These are phyloP conservation scores for Agapetus fuscipes DNA, from an alignment of 2,888 invertebrate species.

Conservation along the genomic window DNA sequence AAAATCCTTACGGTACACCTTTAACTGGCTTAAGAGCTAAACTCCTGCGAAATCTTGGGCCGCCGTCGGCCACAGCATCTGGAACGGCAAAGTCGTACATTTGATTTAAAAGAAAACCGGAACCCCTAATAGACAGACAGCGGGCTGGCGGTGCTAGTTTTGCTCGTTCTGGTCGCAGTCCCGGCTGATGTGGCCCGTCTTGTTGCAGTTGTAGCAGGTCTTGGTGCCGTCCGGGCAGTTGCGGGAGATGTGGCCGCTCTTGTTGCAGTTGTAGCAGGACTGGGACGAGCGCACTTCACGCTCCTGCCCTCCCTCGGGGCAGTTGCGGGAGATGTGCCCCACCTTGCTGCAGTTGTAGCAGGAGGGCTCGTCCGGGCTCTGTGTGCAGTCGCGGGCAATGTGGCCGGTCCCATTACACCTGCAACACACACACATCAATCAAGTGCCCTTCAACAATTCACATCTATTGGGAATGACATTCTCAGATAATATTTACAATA, in stretches of 20 bases:
- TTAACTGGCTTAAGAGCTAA: conserved; percentile 32
- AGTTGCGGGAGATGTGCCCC: conserved; percentile 83
- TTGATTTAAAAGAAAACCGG: conserved; percentile 14
- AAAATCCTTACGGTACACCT: conserved; percentile 28
- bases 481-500: too few species aligned
- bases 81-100: background rate
- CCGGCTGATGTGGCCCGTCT: conserved; percentile 83
- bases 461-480: too few species aligned
- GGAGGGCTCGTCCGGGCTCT: conserved; percentile 70
- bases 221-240: conserved; percentile 75
- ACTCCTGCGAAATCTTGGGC: conserved; percentile 4
- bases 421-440: conserved; percentile 40
- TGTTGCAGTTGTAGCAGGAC: conserved; percentile 92
- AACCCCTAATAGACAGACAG: conserved; percentile 18
- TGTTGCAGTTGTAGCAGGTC: conserved; percentile 89
- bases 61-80: background rate
- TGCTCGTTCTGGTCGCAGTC: conserved; percentile 79
- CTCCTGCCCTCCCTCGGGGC: conserved; percentile 59
- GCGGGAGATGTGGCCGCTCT: conserved; percentile 72
- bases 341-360: conserved; percentile 95
- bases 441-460: too few species aligned
- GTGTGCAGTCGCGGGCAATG: conserved; percentile 88
- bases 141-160: conserved; percentile 33
- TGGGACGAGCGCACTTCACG: conserved; percentile 45
- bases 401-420: conserved; percentile 89